Percentiles rank a stretch among this genome's conserved stretches.
phyloP scores from a whole-genome alignment of 2,797 vertebrate species.

The Bryconaethiops microstoma region DNA sequence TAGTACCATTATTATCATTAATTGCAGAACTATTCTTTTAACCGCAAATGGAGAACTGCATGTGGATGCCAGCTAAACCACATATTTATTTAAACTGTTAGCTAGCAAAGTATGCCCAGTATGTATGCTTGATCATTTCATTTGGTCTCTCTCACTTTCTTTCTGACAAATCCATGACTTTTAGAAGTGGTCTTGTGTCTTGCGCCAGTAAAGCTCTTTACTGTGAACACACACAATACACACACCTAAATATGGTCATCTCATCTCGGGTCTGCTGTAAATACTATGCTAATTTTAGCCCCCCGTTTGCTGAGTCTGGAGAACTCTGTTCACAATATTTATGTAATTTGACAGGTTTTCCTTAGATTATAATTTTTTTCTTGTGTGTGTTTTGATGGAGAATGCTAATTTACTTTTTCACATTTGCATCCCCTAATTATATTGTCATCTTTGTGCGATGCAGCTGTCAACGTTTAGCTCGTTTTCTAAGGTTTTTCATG shows the following conservation, averaged over 20 bases:
- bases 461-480: background rate
- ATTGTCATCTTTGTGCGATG: background rate
- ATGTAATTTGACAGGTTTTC: background rate
- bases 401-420: background rate
- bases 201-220: conserved; percentile 9
- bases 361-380: background rate
- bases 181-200: background rate
- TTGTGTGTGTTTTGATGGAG: background rate
- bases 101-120: no score
- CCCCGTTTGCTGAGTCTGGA: background rate
- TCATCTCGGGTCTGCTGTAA: conserved; percentile 11
- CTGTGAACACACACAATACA: conserved; percentile 4
- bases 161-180: background rate
- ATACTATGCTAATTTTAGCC: background rate
- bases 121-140: no score
- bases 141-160: background rate
- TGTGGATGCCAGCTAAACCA: no score
- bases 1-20: no score
- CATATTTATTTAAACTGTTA: no score
- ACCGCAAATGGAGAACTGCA: no score
- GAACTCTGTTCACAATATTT: background rate
- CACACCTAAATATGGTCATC: background rate
- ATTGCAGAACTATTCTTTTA: no score
- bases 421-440: background rate
- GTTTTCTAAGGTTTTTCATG: background rate